These are phyloP conservation scores for Phylloscopus collybita DNA, from an alignment of 2,797 vertebrate genomes.

Conservation along the genomic window DNA sequence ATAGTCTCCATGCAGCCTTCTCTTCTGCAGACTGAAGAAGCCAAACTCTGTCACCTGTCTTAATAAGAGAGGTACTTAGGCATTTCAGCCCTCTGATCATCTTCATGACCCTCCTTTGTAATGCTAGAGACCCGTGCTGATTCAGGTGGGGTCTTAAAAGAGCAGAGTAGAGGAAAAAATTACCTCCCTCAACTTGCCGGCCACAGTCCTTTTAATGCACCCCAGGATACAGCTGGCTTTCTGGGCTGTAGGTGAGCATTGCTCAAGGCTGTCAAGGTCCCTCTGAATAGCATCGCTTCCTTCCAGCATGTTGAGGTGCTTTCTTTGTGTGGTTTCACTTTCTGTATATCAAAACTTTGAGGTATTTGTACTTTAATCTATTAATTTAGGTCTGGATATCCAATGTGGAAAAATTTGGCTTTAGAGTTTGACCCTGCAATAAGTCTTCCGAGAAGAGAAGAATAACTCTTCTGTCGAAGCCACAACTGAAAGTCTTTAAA, in stretches of 20 bases:
- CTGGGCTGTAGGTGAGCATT: neutral
- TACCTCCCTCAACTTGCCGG: neutral
- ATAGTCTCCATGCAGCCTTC: fast-evolving
- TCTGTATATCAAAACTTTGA: neutral
- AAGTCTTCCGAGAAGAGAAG: neutral
- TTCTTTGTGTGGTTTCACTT: neutral
- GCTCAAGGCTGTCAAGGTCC: neutral
- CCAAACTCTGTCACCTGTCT: no score
- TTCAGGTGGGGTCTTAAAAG: neutral
- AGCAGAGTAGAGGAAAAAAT: neutral
- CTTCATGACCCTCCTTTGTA: neutral
- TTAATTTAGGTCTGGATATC: neutral
- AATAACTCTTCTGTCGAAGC: neutral
- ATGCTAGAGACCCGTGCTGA: neutral
- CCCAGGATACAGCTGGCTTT: neutral
- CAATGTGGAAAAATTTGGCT: neutral
- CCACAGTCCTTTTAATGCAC: fast-evolving
- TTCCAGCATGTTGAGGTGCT: neutral
- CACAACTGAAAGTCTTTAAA: neutral
- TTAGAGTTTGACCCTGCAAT: neutral
- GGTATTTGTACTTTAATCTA: neutral
- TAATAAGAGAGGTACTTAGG: neutral
- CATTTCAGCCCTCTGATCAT: neutral
- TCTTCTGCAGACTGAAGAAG: neutral
- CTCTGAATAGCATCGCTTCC: neutral